A percentile compares a stretch with the other conserved stretches of the same genome.
Conservation (phyloP, 2,888 invertebrate species). For the Metopia argyrocephala region DNA sequence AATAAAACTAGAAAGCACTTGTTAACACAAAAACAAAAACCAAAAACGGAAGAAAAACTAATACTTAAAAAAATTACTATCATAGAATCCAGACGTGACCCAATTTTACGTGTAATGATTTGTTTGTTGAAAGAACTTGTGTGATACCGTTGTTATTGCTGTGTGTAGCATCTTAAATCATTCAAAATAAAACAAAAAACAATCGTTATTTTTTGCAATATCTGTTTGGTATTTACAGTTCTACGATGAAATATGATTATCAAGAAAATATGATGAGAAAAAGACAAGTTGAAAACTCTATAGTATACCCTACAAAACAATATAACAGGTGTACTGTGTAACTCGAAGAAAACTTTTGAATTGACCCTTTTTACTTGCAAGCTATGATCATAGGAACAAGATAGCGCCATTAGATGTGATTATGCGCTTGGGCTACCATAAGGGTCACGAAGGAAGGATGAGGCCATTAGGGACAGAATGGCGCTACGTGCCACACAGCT, state of each 20-base stretch:
- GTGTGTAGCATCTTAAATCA: slow-evolving; percentile 50
- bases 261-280: neutral
- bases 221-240: slow-evolving; percentile 11
- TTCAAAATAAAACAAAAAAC: slow-evolving; percentile 40
- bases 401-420: too few species aligned
- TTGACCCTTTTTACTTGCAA: too few species aligned
- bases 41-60: slow-evolving; percentile 3
- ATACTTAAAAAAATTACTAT: neutral
- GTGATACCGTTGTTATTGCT: slow-evolving; percentile 6
- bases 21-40: neutral
- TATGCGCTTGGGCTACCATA: too few species aligned
- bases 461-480: too few species aligned
- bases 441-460: too few species aligned
- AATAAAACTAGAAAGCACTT: neutral
- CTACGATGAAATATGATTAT: neutral
- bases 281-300: too few species aligned
- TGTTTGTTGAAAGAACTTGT: neutral
- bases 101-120: slow-evolving; percentile 42
- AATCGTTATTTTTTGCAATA: slow-evolving; percentile 47
- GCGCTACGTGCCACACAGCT: too few species aligned
- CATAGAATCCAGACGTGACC: slow-evolving; percentile 57
- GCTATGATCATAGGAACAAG: too few species aligned
- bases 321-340: too few species aligned
- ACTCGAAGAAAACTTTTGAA: too few species aligned
- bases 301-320: too few species aligned